Evolutionary conservation across 2,797 vertebrate genomes (phyloP).

Genomic region (Coregonus ussuriensis): DNA sequence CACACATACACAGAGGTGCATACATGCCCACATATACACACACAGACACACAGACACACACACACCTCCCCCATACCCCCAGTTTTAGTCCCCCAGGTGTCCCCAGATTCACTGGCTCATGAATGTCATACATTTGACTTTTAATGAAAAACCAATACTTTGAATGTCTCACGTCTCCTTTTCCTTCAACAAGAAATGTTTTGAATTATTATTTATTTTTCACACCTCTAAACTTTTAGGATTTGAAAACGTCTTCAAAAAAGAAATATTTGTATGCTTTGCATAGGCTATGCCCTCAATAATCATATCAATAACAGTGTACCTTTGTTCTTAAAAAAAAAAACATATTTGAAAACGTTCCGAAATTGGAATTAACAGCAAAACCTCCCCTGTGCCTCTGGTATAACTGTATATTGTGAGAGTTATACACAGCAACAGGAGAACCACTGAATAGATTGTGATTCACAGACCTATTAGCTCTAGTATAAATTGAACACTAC

Average conservation of each 20-base stretch:
- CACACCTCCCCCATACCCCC: slow-evolving; percentile 40
- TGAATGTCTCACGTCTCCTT: slow-evolving; percentile 61
- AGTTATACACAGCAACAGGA: background rate
- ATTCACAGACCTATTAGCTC: slow-evolving; percentile 65
- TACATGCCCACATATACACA: too few relatives aligned
- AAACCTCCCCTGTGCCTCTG: slow-evolving; percentile 44
- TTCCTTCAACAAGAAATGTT: slow-evolving; percentile 74
- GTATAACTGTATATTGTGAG: slow-evolving; percentile 40
- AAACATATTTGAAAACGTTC: slow-evolving; percentile 61
- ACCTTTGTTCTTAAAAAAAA: slow-evolving; percentile 75
- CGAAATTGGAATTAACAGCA: slow-evolving; percentile 73
- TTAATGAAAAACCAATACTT: slow-evolving; percentile 75
- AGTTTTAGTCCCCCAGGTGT: slow-evolving; percentile 72
- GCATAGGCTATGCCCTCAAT: slow-evolving; percentile 70
- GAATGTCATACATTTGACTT: slow-evolving; percentile 75
- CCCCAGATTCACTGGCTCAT: slow-evolving; percentile 54
- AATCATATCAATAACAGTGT: slow-evolving; percentile 76
- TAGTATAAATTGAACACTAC: slow-evolving; percentile 47
- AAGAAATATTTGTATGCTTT: slow-evolving; percentile 75
- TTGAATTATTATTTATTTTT: slow-evolving; percentile 66
- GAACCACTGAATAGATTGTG: slow-evolving; percentile 12
- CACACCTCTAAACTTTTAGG: slow-evolving; percentile 75
- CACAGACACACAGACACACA: background rate
- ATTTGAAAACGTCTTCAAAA: slow-evolving; percentile 58
- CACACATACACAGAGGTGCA: background rate